Percentiles rank a stretch among this genome's conserved stretches.
Evolutionary conservation across 1,140 invertebrate species (phyloP).

Genomic region (Saccostrea echinata): DNA sequence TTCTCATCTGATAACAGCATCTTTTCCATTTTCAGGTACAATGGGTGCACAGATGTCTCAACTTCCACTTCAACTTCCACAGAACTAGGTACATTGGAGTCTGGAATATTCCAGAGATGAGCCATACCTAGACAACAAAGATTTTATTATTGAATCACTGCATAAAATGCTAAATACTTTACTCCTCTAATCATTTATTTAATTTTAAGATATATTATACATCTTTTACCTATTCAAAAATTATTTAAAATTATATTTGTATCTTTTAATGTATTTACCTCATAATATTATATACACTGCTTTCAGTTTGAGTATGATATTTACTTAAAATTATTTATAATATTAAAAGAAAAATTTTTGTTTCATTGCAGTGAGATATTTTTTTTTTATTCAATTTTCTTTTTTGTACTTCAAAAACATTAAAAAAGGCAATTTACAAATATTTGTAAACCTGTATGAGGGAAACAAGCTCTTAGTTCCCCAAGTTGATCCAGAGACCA

Average conservation of each 20-base stretch:
- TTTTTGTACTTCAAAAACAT: not conserved
- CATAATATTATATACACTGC: not conserved
- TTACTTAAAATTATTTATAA: too few species aligned
- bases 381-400: not conserved
- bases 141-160: not conserved
- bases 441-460: not conserved
- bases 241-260: not conserved
- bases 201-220: not conserved
- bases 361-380: not conserved
- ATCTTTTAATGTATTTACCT: not conserved
- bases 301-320: not conserved
- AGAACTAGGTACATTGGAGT: not conserved
- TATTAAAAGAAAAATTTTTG: not conserved
- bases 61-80: not conserved
- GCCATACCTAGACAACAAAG: not conserved
- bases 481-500: not conserved
- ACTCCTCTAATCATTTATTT: not conserved
- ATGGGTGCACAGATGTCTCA: not conserved
- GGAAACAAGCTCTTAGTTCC: constrained; percentile 4
- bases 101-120: constrained; percentile 26
- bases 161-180: not conserved
- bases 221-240: not conserved
- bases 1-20: too few species aligned
- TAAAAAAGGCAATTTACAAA: not conserved
- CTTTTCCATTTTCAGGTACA: not conserved